Evolutionary conservation across 2,797 vertebrate genomes (phyloP).

Genomic region (Argentina silus): DNA sequence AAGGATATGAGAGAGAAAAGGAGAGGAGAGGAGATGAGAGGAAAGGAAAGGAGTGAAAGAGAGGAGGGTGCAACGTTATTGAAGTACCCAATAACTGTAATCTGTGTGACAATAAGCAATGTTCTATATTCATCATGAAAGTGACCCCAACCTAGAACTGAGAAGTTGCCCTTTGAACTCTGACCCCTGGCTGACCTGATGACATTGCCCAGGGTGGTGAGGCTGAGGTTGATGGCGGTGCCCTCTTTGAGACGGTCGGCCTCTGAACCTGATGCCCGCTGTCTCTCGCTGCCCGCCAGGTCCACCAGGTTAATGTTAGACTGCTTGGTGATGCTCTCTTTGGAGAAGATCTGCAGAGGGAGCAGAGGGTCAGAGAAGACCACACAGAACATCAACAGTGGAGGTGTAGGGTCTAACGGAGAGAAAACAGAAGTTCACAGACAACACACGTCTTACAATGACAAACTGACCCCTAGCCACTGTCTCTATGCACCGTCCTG

Average conservation of each 20-base stretch:
- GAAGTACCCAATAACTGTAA: background rate
- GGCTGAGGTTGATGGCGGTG: slow-evolving; percentile 87
- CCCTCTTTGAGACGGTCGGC: slow-evolving; percentile 88
- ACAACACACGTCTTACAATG: too few species aligned
- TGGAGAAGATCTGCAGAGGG: slow-evolving; percentile 80
- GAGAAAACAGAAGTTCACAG: background rate
- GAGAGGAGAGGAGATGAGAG: background rate
- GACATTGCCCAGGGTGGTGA: slow-evolving; percentile 88
- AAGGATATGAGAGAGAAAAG: background rate
- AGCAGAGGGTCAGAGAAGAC: background rate
- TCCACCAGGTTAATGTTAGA: slow-evolving; percentile 89
- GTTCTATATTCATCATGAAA: background rate
- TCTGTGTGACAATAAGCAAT: background rate
- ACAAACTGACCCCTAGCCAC: too few species aligned
- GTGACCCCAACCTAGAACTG: too few species aligned
- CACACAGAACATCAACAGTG: background rate
- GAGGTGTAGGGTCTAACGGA: background rate
- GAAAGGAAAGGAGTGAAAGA: background rate
- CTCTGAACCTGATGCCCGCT: slow-evolving; percentile 85
- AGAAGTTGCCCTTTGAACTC: too few species aligned
- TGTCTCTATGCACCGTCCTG: too few species aligned
- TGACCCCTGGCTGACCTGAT: slow-evolving; percentile 79
- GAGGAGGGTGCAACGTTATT: background rate
- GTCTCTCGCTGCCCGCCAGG: slow-evolving; percentile 88
- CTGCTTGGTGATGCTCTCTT: slow-evolving; percentile 85